Percentiles rank a stretch among this genome's conserved stretches.
Evolutionary conservation across 1,140 invertebrate species (phyloP).

Genomic region (Riptortus pedestris): DNA sequence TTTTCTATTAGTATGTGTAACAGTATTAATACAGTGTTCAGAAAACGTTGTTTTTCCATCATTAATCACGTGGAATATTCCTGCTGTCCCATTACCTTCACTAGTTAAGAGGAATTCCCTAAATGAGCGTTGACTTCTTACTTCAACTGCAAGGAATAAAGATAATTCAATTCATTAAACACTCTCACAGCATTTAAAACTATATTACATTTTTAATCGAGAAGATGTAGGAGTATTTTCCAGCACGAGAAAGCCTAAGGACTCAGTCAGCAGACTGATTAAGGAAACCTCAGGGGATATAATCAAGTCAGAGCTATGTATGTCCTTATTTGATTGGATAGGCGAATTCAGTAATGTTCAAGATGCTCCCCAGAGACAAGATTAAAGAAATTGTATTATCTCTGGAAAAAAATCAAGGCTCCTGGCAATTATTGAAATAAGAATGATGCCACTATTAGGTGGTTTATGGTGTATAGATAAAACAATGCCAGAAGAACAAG

Average conservation of each 20-base stretch:
- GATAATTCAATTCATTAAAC: neutral
- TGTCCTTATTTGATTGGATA: neutral
- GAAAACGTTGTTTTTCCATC: conserved; percentile 57
- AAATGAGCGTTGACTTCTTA: conserved; percentile 38
- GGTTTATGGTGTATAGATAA: too few species aligned
- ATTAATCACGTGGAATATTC: conserved; percentile 43
- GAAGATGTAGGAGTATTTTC: neutral
- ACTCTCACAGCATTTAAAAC: too few species aligned
- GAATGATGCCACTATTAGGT: too few species aligned
- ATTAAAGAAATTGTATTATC: too few species aligned
- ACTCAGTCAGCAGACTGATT: neutral
- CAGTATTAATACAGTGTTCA: conserved; percentile 62
- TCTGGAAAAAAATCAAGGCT: too few species aligned
- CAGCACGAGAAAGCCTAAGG: neutral
- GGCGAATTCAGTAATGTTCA: too few species aligned
- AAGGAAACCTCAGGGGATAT: neutral
- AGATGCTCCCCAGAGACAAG: too few species aligned
- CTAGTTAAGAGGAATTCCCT: conserved; percentile 57
- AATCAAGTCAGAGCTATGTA: neutral
- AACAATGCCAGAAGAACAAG: too few species aligned
- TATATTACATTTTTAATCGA: neutral
- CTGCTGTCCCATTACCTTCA: conserved; percentile 38
- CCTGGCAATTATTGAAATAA: too few species aligned
- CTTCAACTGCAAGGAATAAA: conserved; percentile 9
- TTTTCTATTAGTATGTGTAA: conserved; percentile 56